Conservation (phyloP, 2,113 vertebrate genomes). For the Laterallus jamaicensis region DNA sequence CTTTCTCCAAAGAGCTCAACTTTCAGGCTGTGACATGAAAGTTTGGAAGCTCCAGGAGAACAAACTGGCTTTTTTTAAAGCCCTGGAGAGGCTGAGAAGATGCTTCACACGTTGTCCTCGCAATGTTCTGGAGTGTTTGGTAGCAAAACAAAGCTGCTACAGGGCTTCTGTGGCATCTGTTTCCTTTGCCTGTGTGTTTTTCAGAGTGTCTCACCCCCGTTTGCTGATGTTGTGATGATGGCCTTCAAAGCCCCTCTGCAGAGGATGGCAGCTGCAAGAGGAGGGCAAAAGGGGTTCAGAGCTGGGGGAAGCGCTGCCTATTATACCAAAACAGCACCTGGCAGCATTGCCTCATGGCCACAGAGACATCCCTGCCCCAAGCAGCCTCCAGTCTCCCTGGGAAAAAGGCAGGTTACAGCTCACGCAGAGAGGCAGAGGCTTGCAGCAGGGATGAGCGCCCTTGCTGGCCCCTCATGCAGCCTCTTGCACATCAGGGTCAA, state of each 20-base stretch:
- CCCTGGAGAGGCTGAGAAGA: neutral
- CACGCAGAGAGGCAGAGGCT: neutral
- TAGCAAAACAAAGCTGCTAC: neutral
- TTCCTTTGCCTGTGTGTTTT: conserved; percentile 12
- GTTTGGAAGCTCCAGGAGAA: neutral
- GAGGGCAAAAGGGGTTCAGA: neutral
- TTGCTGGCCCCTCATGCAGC: neutral
- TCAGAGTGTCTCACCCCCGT: neutral
- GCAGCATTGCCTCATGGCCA: neutral
- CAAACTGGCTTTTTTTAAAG: neutral
- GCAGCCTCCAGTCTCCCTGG: neutral
- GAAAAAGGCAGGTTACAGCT: neutral
- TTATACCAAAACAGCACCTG: neutral
- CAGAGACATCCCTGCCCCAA: neutral
- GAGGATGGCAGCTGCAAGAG: neutral
- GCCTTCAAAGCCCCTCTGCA: neutral
- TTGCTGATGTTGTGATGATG: neutral
- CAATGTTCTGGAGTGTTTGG: neutral
- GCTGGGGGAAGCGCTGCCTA: neutral
- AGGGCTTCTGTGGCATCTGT: conserved; percentile 14
- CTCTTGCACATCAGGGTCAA: neutral
- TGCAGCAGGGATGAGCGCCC: neutral
- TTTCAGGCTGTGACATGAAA: neutral
- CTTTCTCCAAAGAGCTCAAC: neutral
- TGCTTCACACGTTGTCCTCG: neutral